phyloP scores from a whole-genome alignment of 2,797 vertebrate species.

The Prunella strophiata region DNA sequence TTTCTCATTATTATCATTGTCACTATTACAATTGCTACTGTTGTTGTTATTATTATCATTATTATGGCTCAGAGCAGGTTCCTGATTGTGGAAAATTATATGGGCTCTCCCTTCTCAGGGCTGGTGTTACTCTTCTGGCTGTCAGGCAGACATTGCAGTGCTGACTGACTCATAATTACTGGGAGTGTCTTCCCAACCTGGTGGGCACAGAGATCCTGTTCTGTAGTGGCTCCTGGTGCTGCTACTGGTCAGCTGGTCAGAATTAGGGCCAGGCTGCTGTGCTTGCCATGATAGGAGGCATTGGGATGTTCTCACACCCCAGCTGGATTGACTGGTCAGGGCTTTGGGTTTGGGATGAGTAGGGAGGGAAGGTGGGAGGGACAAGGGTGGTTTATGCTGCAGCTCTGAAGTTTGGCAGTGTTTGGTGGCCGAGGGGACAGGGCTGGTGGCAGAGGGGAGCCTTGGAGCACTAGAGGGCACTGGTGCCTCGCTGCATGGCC shows the following conservation, averaged over 20 bases:
- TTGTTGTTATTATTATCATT: not conserved
- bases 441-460: not conserved
- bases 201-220: not conserved
- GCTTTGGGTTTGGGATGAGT: not conserved
- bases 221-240: not conserved
- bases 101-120: not conserved
- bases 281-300: accelerated
- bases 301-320: accelerated
- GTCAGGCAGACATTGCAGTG: not conserved
- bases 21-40: not conserved
- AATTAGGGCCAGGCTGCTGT: not conserved
- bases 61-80: not conserved
- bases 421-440: not conserved
- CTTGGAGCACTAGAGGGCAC: conserved; percentile 57
- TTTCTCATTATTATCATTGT: not conserved
- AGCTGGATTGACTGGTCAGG: accelerated
- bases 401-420: no score
- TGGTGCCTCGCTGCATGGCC: not conserved
- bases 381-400: accelerated
- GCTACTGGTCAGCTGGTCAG: not conserved
- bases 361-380: not conserved
- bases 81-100: not conserved
- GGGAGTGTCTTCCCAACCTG: not conserved
- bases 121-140: not conserved
- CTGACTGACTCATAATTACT: not conserved